Evolutionary conservation across 2,888 invertebrate genomes (phyloP), one percentile per base, ranked within the genome.

Genomic region (Noctua janthina): DNA sequence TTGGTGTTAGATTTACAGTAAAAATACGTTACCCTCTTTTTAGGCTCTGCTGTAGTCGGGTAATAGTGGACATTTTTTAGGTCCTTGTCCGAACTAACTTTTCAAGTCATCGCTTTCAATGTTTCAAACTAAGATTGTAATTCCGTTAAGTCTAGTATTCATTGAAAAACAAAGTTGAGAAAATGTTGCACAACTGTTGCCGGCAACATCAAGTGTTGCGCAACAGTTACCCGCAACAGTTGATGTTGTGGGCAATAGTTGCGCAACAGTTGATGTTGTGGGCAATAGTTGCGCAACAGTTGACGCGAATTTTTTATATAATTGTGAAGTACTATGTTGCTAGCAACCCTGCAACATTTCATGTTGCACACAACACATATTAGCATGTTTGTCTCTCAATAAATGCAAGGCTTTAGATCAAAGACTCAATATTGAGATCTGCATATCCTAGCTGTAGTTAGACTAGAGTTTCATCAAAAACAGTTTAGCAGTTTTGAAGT

Each of bases 371-470:
- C 59, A 49, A 49, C 69, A 62, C 62, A 46, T 49, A 46, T 29
- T 8, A 17, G 43, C 72, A 77, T 39, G 13, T 29, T 29, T 29
- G 2, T 39, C 39, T 56, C 66, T 8, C 10, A 75, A 75, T 43
- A 20, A 67, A 56, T 67, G 39, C n/a, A 35, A 7, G 43, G 46
- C 17, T 39, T 56, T 56, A 29, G 35, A 67, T 74, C 46, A 72
- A 64, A 72, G 64, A 69, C 49, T 70, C 73, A 70, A 56, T 39
- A 67, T 46, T 76, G 72, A 83, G 73, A 83, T 84, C 87, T 78
- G 87, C 85, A 85, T 87, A 83, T 83, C 85, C 73, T 87, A 87
- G 67, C 46, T 54, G 29, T 86, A 74, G 8, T 67, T 64, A 67
- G 20, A 68, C 11, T 54, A 80, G 66, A 66, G 72, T 74, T 79